Percentiles rank a stretch among this genome's conserved stretches.
phyloP scores from a whole-genome alignment of 2,888 invertebrate species.

The Trachelus tabidus region DNA sequence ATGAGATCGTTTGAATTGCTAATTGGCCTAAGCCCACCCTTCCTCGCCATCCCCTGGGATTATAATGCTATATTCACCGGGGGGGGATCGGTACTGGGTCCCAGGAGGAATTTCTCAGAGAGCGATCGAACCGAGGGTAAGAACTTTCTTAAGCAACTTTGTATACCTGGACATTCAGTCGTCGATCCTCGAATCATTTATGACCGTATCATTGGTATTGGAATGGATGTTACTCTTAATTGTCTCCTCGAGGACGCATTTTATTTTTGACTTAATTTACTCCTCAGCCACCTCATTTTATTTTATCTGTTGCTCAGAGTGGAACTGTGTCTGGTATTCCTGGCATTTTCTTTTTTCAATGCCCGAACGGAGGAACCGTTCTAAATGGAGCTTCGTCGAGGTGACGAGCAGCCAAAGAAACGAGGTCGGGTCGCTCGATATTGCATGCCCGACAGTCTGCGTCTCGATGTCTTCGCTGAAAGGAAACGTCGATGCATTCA shows the following conservation, averaged over 20 bases:
- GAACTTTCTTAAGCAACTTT: not conserved
- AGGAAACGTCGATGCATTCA: not conserved
- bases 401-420: conserved; percentile 34
- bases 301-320: conserved; percentile 11
- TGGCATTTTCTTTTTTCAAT: conserved; percentile 8
- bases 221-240: not conserved
- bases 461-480: not conserved
- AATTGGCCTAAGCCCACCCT: conserved; percentile 18
- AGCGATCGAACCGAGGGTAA: not conserved
- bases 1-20: conserved; percentile 31
- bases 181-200: not conserved
- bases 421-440: conserved; percentile 54
- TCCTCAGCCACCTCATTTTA: conserved; percentile 7
- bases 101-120: not conserved
- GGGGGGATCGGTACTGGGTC: not conserved
- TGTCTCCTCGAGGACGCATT: not conserved
- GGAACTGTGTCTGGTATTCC: not conserved
- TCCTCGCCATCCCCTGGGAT: not conserved
- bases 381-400: conserved; percentile 22
- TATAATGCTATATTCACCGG: not conserved
- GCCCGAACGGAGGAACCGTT: conserved; percentile 12
- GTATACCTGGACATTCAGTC: not conserved
- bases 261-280: conserved; percentile 6
- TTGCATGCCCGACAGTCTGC: conserved; percentile 11
- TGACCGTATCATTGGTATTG: not conserved